Base-by-base conservation (phyloP, 2,113 vertebrate genomes). In the Vimba vimba region DNA sequence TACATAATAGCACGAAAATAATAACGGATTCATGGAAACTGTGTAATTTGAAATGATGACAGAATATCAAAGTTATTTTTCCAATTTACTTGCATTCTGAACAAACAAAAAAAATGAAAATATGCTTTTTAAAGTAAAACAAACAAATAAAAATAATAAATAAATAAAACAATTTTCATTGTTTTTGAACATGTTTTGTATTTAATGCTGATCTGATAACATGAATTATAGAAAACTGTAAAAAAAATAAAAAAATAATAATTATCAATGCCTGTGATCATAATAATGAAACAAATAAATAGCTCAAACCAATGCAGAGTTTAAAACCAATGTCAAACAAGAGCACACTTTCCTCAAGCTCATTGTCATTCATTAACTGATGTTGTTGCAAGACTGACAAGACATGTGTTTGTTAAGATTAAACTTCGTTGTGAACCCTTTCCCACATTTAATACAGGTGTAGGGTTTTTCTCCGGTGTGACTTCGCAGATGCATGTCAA, bases 401-500 rank as follows among this genome's bases (percentile, higher is more conserved):
- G 91, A 74, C 0, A 95, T 87, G 86, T 95, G 94, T 89, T 95
- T 95, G 82, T 94, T 95, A 69, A 95, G 88, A 84, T 95, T 95
- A 71, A 93, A 95, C 84, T 95, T 95, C 86, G 95, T 95, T 0
- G 93, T 94, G 68, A 95, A 95, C 0, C 94, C 93, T 55, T 95
- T 95, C 5, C 94, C 94, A 88, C 94, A 95, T 77, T 93, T 92
- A 9, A 87, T 75, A 84, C 94, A 95, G 82, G 92, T 89, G 87
- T 93, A 95, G 33, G 94, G 94, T 83, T 94, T 95, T 86, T 95
- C 94, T 86, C 94, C 94, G 0, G 94, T 95, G 92, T 95, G 94
- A 55, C 94, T 95, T 6, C 93, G 93, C 90, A 94, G 93, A 86
- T 95, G 94, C 94, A 95, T 95, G 75, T 95, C 94, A 1, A 95